Base-by-base conservation (phyloP, 1,140 invertebrate species). In the Brachionus paranguensis region DNA sequence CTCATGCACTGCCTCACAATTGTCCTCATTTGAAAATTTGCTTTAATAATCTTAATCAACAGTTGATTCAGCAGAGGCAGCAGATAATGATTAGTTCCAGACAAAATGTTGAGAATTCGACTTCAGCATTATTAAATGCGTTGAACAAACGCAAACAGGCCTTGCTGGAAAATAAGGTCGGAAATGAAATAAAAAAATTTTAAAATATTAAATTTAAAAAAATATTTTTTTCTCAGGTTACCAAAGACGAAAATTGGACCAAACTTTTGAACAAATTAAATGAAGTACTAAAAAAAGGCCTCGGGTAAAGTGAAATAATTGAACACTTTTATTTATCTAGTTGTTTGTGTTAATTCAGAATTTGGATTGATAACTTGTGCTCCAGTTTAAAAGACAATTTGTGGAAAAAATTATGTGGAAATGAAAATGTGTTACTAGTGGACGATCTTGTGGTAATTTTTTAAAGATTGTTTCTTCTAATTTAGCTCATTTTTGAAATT, bases 11-110 rank as follows among this genome's bases (percentile, higher is more conserved):
- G 64, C 78, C 78, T 41, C 43, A 64, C n/a, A 64, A 81, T 68
- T 81, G 78, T 37, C 43, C 78, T 2, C 53, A 81, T 81, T 64
- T 81, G 11, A 81, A 81, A 60, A 81, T 60, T 45, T 81, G 78
- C 14, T 81, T 65, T 20, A 60, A 64, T 29, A 81, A 60, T 64
- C 43, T 81, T 12, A 76, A 76, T 53, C 72, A 76, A 53, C 72
- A 76, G 50, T 50, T 76, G 1, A 76, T 76, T 27, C 72, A 76
- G 27, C 72, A 76, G n/a, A 33, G 72, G 27, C 72, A 76, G 43
- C 72, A 76, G n/a, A 27, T 50, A 7, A 27, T 76, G 27, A 11
- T 76, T 2, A 76, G 50, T 50, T 76, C 72, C 10, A 76, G 43
- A 20, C 68, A 72, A 47, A 50, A 76, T 50, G 5, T 45, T 17